phyloP scores from a whole-genome alignment of 2,113 vertebrate genomes.

The Tringa solitaria region DNA sequence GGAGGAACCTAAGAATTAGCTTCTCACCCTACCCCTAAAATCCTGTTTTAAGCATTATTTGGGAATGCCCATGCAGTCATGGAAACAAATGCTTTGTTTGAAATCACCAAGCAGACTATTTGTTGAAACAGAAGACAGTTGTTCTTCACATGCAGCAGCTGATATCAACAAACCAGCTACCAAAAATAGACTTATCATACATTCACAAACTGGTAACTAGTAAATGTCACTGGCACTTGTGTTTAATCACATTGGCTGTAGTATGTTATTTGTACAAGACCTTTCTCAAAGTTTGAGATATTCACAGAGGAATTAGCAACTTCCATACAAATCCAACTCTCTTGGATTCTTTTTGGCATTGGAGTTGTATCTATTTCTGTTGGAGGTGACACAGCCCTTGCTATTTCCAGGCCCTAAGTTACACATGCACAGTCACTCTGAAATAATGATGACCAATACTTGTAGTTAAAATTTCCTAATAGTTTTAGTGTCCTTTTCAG shows the following conservation, averaged over 20 bases:
- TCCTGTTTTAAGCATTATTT: not conserved
- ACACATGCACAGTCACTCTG: not conserved
- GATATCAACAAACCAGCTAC: not conserved
- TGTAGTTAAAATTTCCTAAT: not conserved
- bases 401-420: not conserved
- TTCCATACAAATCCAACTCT: not conserved
- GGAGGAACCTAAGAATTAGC: not conserved
- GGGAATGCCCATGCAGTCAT: not conserved
- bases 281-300: not conserved
- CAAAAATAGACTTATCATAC: not conserved
- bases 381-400: not conserved
- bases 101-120: slow-evolving; percentile 28
- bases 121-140: slow-evolving; percentile 27
- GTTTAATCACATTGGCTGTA: not conserved
- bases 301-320: not conserved
- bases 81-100: not conserved
- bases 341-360: not conserved
- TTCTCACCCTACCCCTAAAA: not conserved
- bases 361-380: not conserved
- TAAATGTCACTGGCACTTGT: not conserved
- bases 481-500: not conserved
- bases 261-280: not conserved
- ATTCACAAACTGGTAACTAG: not conserved
- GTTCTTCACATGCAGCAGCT: slow-evolving; percentile 16
- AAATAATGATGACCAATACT: not conserved